Conservation (phyloP, 1,140 invertebrate species). For the Phortica variegata region DNA sequence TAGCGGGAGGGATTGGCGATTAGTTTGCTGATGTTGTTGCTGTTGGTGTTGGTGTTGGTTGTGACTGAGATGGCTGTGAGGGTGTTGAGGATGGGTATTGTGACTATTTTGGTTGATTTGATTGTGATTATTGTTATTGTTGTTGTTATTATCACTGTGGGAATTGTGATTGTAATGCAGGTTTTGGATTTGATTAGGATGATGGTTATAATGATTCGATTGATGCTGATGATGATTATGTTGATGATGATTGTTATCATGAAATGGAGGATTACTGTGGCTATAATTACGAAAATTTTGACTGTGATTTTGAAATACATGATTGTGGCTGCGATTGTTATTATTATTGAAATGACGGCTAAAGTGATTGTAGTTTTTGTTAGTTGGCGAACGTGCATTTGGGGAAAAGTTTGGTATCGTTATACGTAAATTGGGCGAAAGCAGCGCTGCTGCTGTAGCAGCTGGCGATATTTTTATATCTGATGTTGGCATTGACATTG, state of each 20-base stretch:
- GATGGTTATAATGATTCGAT: constrained; percentile 4
- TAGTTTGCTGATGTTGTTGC: constrained; percentile 48
- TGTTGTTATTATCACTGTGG: constrained; percentile 21
- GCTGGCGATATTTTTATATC: no score
- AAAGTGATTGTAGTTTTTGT: constrained; percentile 14
- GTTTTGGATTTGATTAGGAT: constrained; percentile 10
- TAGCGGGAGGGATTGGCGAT: constrained; percentile 56
- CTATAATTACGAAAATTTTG: constrained; percentile 5
- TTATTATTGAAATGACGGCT: constrained; percentile 16
- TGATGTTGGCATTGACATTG: no score
- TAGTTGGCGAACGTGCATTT: neutral
- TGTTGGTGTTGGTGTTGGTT: constrained; percentile 21
- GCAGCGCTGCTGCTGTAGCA: no score
- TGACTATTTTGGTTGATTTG: constrained; percentile 5
- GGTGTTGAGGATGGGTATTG: constrained; percentile 5
- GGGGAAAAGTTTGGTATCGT: neutral
- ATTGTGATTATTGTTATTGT: constrained; percentile 11
- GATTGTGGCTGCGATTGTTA: constrained; percentile 15
- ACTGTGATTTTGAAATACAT: constrained; percentile 6
- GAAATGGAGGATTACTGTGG: constrained; percentile 4
- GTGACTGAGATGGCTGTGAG: constrained; percentile 17
- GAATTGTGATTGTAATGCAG: constrained; percentile 24
- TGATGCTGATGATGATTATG: neutral
- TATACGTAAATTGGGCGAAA: no score
- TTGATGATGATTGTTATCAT: neutral